Percentiles rank a stretch among this genome's conserved stretches.
Conservation (phyloP, 2,797 vertebrate genomes). For the Coreius guichenoti region DNA sequence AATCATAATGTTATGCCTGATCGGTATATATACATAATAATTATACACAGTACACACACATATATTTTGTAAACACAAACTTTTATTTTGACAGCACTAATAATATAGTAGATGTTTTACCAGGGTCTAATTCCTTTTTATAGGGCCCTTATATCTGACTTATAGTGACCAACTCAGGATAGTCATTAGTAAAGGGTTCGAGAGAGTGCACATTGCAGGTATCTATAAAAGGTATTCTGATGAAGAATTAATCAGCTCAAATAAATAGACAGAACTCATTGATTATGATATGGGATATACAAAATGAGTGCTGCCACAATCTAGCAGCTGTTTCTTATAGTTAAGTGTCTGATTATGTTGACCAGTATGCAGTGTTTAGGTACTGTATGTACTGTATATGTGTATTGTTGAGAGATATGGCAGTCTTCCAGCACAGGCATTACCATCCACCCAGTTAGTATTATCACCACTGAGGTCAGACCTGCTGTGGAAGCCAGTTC, state of each 20-base stretch:
- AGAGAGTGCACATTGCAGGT: not conserved
- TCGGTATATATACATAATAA: no score
- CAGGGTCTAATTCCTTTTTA: not conserved
- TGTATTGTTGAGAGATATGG: constrained; percentile 49
- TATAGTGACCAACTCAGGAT: not conserved
- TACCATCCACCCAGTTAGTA: constrained; percentile 55
- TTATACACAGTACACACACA: no score
- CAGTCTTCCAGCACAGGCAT: constrained; percentile 58
- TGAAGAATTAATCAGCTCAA: not conserved
- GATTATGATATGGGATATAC: not conserved
- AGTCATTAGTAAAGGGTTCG: not conserved
- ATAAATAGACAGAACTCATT: not conserved
- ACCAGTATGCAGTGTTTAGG: not conserved
- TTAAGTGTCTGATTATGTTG: constrained; percentile 8
- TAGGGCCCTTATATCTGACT: not conserved
- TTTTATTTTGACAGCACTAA: no score
- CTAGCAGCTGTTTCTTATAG: not conserved
- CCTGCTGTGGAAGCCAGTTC: constrained; percentile 25
- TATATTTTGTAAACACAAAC: no score
- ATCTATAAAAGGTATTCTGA: not conserved
- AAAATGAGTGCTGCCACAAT: not conserved
- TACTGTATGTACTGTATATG: constrained; percentile 20
- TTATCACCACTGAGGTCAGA: constrained; percentile 51
- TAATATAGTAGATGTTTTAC: not conserved
- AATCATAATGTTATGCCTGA: no score